phyloP scores from a whole-genome alignment of 64 coral and sea anemone genomes.

The Anthopleura sola region DNA sequence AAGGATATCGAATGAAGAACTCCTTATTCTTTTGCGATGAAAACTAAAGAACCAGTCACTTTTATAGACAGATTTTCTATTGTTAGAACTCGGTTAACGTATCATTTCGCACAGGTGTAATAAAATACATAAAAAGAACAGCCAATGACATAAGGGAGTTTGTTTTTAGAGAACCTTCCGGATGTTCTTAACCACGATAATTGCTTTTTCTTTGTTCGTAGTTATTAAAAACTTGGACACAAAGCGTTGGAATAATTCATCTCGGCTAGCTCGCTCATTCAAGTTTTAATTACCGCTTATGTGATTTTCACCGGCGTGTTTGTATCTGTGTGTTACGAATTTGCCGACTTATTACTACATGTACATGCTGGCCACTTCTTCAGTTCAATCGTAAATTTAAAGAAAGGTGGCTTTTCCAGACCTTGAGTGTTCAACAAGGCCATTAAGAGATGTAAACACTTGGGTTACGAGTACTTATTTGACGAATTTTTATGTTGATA shows the following conservation, averaged over 20 bases:
- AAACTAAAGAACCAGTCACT: background rate
- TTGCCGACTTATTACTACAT: background rate
- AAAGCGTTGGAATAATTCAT: background rate
- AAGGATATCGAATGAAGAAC: background rate
- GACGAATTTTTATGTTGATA: background rate
- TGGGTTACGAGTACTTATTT: background rate
- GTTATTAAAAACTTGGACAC: background rate
- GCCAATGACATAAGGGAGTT: background rate
- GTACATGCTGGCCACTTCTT: background rate
- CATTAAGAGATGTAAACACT: background rate
- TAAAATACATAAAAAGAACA: conserved; percentile 13
- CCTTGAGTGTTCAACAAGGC: background rate
- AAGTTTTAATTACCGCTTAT: no score
- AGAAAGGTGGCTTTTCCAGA: background rate
- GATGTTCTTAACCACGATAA: background rate
- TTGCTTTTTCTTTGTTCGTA: background rate
- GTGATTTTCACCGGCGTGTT: no score
- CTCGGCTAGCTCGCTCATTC: no score
- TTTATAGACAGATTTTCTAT: background rate
- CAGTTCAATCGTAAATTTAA: background rate
- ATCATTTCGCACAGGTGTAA: conserved; percentile 1
- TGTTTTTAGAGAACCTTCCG: background rate
- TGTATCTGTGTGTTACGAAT: no score
- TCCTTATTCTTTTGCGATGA: background rate
- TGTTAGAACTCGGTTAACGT: background rate